Percentiles rank a stretch among this genome's conserved stretches.
Conservation (phyloP, 1,140 invertebrate species). For the Cydia fagiglandana region DNA sequence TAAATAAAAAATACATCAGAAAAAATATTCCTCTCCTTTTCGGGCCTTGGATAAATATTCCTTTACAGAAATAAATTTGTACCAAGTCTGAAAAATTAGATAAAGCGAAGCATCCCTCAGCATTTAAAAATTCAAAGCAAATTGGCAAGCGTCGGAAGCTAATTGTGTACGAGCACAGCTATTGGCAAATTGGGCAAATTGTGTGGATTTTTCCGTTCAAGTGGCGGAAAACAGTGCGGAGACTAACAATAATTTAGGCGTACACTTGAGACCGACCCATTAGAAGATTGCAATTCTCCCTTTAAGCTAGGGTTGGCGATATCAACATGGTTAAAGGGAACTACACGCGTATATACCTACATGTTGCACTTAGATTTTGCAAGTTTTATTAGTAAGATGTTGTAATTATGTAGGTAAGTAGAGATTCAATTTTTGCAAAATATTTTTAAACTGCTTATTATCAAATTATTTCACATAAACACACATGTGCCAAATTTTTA, state of each 20-base stretch:
- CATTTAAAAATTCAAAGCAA: constrained; percentile 27
- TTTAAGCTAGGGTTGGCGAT: constrained; percentile 45
- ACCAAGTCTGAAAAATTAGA: neutral
- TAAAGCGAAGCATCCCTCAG: neutral
- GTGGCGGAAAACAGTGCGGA: constrained; percentile 45
- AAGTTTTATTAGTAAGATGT: too few relatives aligned
- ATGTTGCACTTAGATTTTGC: neutral
- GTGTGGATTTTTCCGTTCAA: constrained; percentile 52
- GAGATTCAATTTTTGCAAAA: too few relatives aligned
- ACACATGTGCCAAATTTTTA: too few relatives aligned
- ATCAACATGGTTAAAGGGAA: neutral
- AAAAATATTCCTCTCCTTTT: too few relatives aligned
- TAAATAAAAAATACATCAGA: too few relatives aligned
- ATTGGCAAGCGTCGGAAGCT: constrained; percentile 18
- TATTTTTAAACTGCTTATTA: too few relatives aligned
- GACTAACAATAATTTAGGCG: constrained; percentile 42
- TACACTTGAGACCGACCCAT: constrained; percentile 49
- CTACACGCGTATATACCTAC: too few relatives aligned
- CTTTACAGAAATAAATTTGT: neutral
- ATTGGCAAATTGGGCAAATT: constrained; percentile 50
- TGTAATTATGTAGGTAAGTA: too few relatives aligned
- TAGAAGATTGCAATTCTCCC: constrained; percentile 54
- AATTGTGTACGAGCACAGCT: constrained; percentile 17
- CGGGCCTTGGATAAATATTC: too few relatives aligned
- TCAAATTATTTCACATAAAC: too few relatives aligned